Conservation (phyloP, 2,888 invertebrate species). For the Caenorhabditis sinica region DNA sequence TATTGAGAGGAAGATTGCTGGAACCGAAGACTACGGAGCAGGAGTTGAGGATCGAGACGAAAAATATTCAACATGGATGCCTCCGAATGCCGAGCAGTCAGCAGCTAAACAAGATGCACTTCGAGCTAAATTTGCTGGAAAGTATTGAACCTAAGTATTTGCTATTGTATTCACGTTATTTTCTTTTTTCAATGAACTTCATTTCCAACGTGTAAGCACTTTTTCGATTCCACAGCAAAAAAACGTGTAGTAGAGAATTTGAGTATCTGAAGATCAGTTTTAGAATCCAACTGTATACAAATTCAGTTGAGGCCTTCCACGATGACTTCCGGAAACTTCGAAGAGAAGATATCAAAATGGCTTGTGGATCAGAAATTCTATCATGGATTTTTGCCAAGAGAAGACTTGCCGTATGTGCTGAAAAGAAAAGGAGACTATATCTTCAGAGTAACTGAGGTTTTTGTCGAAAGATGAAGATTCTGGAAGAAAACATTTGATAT, state of each 20-base stretch:
- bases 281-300: no score
- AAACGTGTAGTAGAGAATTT: no score
- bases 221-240: not conserved
- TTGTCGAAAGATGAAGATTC: not conserved
- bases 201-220: not conserved
- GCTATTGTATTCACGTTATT: not conserved
- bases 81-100: conserved; percentile 89
- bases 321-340: conserved; percentile 28
- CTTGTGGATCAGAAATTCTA: conserved; percentile 54
- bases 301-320: no score
- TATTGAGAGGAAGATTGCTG: conserved; percentile 53
- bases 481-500: not conserved
- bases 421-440: conserved; percentile 63
- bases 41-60: conserved; percentile 70
- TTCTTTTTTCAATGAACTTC: not conserved
- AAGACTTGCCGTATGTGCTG: conserved; percentile 60
- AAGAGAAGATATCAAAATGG: conserved; percentile 48
- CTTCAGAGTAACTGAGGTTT: conserved; percentile 47
- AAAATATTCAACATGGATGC: conserved; percentile 90
- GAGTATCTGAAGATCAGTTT: no score
- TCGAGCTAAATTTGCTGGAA: conserved; percentile 79
- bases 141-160: conserved; percentile 70
- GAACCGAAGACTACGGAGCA: conserved; percentile 67
- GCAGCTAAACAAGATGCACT: conserved; percentile 83
- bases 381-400: conserved; percentile 57